Percentiles rank a stretch among this genome's conserved stretches.
Evolutionary conservation across 1,140 invertebrate species (phyloP).

Genomic region (Tetranychus urticae): DNA sequence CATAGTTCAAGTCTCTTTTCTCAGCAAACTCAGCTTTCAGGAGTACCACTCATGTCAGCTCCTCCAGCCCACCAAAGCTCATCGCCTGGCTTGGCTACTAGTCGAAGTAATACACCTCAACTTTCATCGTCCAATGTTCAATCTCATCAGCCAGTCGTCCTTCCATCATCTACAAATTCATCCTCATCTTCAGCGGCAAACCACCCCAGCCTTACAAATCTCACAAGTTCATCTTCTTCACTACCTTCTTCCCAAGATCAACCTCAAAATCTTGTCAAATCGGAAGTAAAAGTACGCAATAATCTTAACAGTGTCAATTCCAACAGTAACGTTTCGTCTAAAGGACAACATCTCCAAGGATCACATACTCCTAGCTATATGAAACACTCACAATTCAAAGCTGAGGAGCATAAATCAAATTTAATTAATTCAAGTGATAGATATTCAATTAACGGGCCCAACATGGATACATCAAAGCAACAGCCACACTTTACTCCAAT

Average conservation of each 20-base stretch:
- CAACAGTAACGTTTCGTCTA: background rate
- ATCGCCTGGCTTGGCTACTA: background rate
- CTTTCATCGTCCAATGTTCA: background rate
- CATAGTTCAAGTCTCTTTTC: too few species aligned
- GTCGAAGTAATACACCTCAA: background rate
- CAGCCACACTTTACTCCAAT: too few species aligned
- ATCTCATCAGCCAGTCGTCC: too few species aligned
- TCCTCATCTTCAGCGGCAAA: too few species aligned
- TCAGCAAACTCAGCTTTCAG: background rate
- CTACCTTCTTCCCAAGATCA: background rate
- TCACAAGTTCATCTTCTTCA: too few species aligned
- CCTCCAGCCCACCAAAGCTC: background rate
- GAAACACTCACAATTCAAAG: too few species aligned
- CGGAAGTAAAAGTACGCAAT: background rate
- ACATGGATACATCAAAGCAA: too few species aligned
- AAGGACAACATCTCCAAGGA: background rate
- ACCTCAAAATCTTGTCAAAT: background rate
- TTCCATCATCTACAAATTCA: too few species aligned
- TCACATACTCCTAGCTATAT: background rate
- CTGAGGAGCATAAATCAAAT: too few species aligned
- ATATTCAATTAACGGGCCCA: too few species aligned
- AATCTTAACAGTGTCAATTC: background rate
- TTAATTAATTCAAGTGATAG: too few species aligned
- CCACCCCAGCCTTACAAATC: too few species aligned
- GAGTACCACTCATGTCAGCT: background rate